Base-by-base conservation (phyloP, 1,140 invertebrate genomes). In the Drosophila sproati region DNA sequence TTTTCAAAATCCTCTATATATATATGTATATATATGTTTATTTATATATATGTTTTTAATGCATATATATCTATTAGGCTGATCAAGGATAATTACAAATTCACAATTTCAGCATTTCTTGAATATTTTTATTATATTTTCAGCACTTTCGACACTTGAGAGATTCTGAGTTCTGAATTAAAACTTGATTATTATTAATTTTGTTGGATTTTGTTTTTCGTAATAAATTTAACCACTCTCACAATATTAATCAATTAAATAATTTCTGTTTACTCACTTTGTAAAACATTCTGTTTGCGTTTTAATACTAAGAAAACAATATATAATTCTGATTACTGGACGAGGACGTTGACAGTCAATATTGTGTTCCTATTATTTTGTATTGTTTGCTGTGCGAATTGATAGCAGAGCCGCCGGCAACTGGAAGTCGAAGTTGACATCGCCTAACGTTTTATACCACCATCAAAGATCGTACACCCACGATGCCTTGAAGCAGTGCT, bases 391-490 rank as follows among this genome's bases (percentile, higher is more conserved):
- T 63, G 34, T 79, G 54, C 54, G 60, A 50, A 35, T 77, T 74
- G 64, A 63, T 76, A 54, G 78, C 70, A 54, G 48, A 59, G 82
- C 82, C 73, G 80, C 63, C 73, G 45, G 77, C 73, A 67, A 87
- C 83, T 87, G 85, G 69, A 61, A 74, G 73, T 63, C 47, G 34
- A 47, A 51, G 59, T 52, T 41, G 69, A 48, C 47, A 55, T 73
- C 56, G 72, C 60, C 55, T 72, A 83, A 83, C 80, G 51, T 88
- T 87, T 87, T 87, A 87, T 87, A 88, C 73, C 72, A 45, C 12
- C 51, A 43, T 32, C 56, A 67, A 64, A 60, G 39, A 54, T 48
- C 57, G 48, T 69, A 50, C 37, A 61, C 37, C 59, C 74, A 68
- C 71, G 39, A 60, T 34, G 56, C 56, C 64, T 62, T 54, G 57